phyloP scores from a whole-genome alignment of 2,888 invertebrate species.

The Aplocera efformata region DNA sequence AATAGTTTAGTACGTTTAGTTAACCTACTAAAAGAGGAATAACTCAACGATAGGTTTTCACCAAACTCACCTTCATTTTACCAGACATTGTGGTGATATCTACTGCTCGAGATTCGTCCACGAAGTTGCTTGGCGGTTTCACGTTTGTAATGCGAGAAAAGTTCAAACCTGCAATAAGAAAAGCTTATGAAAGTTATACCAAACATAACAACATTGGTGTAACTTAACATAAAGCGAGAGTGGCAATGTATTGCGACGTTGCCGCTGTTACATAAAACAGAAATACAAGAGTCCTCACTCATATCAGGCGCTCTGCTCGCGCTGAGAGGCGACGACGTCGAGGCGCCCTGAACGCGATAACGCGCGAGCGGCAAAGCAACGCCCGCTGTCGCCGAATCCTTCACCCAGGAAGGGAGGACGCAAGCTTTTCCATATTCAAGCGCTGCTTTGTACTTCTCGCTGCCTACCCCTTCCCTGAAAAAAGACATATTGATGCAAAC shows the following conservation, averaged over 20 bases:
- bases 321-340: slow-evolving; percentile 87
- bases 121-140: slow-evolving; percentile 55
- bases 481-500: too few species aligned
- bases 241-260: too few species aligned
- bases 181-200: background rate
- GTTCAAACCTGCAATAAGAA: slow-evolving; percentile 56
- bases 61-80: slow-evolving; percentile 50
- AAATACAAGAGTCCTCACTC: slow-evolving; percentile 68
- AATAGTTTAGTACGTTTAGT: too few species aligned
- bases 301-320: slow-evolving; percentile 66
- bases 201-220: too few species aligned
- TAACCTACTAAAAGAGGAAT: too few species aligned
- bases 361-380: slow-evolving; percentile 83
- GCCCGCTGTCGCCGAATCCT: slow-evolving; percentile 86
- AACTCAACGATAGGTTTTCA: too few species aligned
- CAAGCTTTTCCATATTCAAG: slow-evolving; percentile 81
- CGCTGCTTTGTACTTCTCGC: slow-evolving; percentile 86
- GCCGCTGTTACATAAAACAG: too few species aligned
- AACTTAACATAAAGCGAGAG: too few species aligned
- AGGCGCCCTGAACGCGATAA: slow-evolving; percentile 80
- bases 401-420: slow-evolving; percentile 88
- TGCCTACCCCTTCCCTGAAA: slow-evolving; percentile 80
- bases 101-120: slow-evolving; percentile 60
- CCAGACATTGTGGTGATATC: slow-evolving; percentile 55
- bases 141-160: slow-evolving; percentile 69